These are phyloP conservation scores for Macrosiphum euphorbiae DNA, from an alignment of 2,888 invertebrate genomes.

Conservation along the genomic window DNA sequence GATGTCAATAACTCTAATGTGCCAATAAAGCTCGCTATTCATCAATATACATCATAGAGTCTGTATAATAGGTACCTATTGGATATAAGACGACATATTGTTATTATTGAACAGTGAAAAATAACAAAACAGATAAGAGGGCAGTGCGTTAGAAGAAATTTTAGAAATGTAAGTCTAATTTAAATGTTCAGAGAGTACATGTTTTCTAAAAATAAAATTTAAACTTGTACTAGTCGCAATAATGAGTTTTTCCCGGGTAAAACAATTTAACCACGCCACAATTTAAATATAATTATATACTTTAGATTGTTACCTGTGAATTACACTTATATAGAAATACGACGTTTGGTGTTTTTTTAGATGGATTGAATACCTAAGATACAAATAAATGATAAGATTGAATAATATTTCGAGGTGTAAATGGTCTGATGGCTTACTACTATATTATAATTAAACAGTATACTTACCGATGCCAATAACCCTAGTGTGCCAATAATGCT, in stretches of 20 bases:
- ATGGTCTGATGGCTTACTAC: neutral
- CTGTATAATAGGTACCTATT: neutral
- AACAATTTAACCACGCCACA: neutral
- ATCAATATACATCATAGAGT: neutral
- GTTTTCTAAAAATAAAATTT: no score
- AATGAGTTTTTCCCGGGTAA: neutral
- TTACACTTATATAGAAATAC: no score
- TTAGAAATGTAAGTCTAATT: no score
- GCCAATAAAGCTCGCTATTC: no score
- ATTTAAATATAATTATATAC: neutral
- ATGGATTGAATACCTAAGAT: neutral
- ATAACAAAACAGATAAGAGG: constrained; percentile 24
- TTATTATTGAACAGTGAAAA: neutral
- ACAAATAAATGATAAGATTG: neutral
- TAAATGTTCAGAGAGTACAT: no score
- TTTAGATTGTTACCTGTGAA: neutral
- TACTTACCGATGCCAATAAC: neutral
- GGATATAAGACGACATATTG: neutral
- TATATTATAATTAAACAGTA: neutral
- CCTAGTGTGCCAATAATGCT: neutral
- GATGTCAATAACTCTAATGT: neutral
- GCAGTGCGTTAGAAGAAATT: neutral
- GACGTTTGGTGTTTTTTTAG: no score
- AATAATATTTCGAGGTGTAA: neutral
- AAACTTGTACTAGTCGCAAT: neutral